phyloP scores from a whole-genome alignment of 2,113 vertebrate species.

The Odontophorus gujanensis region DNA sequence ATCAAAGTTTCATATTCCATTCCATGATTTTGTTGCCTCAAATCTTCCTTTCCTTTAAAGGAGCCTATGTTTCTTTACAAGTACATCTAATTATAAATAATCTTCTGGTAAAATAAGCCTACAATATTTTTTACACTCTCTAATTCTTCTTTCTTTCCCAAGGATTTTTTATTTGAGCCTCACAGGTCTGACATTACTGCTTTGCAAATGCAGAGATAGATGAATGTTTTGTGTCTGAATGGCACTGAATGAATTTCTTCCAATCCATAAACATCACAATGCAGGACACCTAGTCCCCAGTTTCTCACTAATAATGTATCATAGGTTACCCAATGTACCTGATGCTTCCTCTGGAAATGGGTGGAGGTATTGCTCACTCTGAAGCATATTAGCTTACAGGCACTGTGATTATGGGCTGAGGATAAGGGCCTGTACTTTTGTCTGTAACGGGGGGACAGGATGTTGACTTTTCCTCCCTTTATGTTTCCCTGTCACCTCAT shows the following conservation, averaged over 20 bases:
- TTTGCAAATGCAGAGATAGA: background rate
- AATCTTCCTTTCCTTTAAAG: background rate
- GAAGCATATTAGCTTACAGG: background rate
- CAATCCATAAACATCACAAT: background rate
- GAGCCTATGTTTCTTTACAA: background rate
- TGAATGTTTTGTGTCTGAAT: background rate
- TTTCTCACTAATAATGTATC: background rate
- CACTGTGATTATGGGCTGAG: background rate
- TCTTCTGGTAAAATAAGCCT: background rate
- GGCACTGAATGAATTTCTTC: background rate
- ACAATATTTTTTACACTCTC: background rate
- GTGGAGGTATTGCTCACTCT: conserved; percentile 9
- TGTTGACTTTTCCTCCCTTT: conserved; percentile 39
- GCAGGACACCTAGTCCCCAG: background rate
- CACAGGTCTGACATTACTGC: background rate
- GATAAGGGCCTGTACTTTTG: background rate
- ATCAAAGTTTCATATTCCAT: background rate
- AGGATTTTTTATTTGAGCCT: background rate
- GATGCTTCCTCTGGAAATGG: conserved; percentile 24
- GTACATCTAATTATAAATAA: background rate
- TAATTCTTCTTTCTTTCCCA: background rate
- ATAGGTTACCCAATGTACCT: background rate
- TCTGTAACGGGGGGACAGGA: background rate
- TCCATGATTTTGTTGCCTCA: background rate
- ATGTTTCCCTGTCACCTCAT: conserved; percentile 23